phyloP scores from a whole-genome alignment of 2,888 invertebrate species.

The Scaptomyza caliginosa region DNA sequence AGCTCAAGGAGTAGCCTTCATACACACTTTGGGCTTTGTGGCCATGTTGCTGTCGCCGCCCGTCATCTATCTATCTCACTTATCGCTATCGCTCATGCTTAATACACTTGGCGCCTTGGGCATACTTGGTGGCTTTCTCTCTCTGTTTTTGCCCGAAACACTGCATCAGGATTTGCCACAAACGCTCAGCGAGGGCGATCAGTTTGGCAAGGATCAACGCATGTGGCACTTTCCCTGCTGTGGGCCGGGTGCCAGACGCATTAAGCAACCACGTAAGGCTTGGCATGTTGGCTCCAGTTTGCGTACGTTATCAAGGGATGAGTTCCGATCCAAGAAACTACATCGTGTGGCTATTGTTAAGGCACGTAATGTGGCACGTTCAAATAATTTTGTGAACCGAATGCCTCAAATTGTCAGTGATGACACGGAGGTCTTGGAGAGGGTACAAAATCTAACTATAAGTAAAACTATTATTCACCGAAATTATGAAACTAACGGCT shows the following conservation, averaged over 20 bases:
- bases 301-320: constrained; percentile 54
- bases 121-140: constrained; percentile 89
- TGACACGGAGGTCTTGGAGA: constrained; percentile 2
- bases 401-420: constrained; percentile 3
- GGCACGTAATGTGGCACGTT: neutral
- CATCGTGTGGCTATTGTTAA: constrained; percentile 39
- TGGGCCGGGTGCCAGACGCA: constrained; percentile 85
- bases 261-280: neutral
- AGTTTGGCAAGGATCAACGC: constrained; percentile 91
- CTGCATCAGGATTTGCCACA: constrained; percentile 93
- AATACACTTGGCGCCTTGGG: constrained; percentile 88
- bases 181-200: constrained; percentile 92
- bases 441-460: constrained; percentile 8
- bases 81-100: constrained; percentile 63
- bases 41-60: constrained; percentile 93
- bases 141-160: constrained; percentile 93
- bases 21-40: constrained; percentile 94
- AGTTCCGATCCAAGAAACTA: constrained; percentile 53
- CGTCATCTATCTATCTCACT: constrained; percentile 91
- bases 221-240: constrained; percentile 92
- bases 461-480: neutral
- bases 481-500: neutral
- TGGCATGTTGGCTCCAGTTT: constrained; percentile 65
- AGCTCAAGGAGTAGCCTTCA: constrained; percentile 93
- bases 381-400: too few relatives aligned